Evolutionary conservation across 2,113 vertebrate genomes (phyloP).

Genomic region (Aepyceros melampus): DNA sequence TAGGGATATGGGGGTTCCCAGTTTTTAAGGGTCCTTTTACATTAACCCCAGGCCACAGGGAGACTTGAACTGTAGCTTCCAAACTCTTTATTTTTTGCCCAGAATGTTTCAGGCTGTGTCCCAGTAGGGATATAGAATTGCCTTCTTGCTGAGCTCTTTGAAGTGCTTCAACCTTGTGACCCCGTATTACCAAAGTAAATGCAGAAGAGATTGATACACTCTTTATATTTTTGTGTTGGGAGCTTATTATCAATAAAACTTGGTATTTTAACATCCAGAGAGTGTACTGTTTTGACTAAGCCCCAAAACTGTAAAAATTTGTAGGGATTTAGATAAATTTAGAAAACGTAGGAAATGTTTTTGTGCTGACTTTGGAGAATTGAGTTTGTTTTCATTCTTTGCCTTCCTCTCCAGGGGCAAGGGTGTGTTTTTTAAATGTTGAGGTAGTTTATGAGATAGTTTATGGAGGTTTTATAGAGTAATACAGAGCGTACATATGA

Average conservation of each 20-base stretch:
- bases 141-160: neutral
- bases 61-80: neutral
- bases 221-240: neutral
- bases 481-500: rapidly evolving
- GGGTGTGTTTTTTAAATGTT: neutral
- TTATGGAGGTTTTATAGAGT: too few species aligned
- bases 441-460: neutral
- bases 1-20: neutral
- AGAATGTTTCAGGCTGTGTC: neutral
- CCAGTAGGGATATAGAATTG: neutral
- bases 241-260: neutral
- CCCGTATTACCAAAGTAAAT: neutral
- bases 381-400: neutral
- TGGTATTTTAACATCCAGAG: neutral
- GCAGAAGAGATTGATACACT: neutral
- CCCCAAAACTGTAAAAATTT: neutral
- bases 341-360: neutral
- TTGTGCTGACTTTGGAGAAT: neutral
- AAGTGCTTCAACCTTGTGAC: neutral
- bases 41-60: neutral
- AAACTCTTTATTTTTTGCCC: neutral
- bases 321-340: neutral
- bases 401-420: neutral
- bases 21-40: neutral
- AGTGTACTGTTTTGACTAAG: neutral